phyloP scores from a whole-genome alignment of 2,888 invertebrate genomes.

The Gryllus longicercus region DNA sequence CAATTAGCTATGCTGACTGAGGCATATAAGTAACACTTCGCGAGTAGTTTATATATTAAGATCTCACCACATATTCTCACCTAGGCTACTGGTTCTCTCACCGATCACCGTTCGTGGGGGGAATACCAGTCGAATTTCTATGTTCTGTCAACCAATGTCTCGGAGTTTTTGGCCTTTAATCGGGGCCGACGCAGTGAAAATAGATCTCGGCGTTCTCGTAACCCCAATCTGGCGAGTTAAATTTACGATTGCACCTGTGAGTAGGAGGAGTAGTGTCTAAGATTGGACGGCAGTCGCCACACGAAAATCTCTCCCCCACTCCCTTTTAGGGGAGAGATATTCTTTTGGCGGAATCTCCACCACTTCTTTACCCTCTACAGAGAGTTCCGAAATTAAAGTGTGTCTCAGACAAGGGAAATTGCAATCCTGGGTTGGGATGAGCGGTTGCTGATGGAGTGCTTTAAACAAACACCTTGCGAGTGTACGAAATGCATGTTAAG shows the following conservation, averaged over 20 bases:
- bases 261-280: background rate
- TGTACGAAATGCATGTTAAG: no score
- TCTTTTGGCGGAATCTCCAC: background rate
- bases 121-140: background rate
- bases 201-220: conserved; percentile 9
- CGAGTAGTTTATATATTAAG: no score
- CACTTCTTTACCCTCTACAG: background rate
- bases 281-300: background rate
- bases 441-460: no score
- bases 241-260: background rate
- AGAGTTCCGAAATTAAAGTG: no score
- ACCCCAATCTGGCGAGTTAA: conserved; percentile 8
- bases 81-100: no score
- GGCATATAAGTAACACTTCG: no score
- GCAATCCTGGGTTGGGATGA: no score
- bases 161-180: background rate
- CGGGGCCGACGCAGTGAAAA: background rate
- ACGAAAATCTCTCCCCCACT: background rate
- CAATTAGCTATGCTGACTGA: no score
- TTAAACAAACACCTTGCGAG: no score
- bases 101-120: no score
- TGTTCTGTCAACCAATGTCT: conserved; percentile 2
- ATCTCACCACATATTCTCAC: no score
- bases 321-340: conserved; percentile 7
- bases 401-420: no score